Percentiles rank a stretch among this genome's conserved stretches.
phyloP scores from a whole-genome alignment of 64 coral and sea anemone genomes.

The Dendronephthya gigantea region DNA sequence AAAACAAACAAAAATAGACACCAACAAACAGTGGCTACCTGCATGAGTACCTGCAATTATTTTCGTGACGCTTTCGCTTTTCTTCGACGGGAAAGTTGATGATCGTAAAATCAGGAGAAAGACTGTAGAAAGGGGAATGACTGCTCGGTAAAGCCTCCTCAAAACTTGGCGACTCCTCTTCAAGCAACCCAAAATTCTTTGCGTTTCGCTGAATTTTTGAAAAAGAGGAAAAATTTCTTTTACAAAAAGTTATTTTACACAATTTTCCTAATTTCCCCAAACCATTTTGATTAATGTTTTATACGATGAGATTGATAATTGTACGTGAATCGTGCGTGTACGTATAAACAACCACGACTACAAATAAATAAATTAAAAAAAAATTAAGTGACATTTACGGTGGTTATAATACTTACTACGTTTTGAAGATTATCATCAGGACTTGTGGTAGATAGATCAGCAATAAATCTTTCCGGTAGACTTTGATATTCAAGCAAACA shows the following conservation, averaged over 20 bases:
- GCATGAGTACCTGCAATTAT: constrained; percentile 79
- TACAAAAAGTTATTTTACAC: too few relatives aligned
- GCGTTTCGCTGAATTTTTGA: not conserved
- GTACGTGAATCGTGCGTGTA: too few relatives aligned
- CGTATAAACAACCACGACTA: too few relatives aligned
- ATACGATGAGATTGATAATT: too few relatives aligned
- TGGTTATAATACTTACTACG: not conserved
- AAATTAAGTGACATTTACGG: too few relatives aligned
- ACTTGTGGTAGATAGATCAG: constrained; percentile 44
- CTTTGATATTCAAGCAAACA: constrained; percentile 59
- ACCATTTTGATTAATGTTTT: too few relatives aligned
- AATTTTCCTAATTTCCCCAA: too few relatives aligned
- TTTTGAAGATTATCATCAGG: not conserved
- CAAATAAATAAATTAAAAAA: too few relatives aligned
- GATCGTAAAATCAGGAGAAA: constrained; percentile 59
- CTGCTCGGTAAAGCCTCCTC: constrained; percentile 11
- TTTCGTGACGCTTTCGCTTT: constrained; percentile 55
- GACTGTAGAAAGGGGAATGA: constrained; percentile 33
- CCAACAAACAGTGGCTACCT: not conserved
- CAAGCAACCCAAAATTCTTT: not conserved
- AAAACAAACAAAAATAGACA: too few relatives aligned
- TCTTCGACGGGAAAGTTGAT: constrained; percentile 62
- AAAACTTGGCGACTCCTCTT: constrained; percentile 44
- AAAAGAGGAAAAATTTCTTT: not conserved
- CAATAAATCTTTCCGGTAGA: constrained; percentile 62